A percentile compares a stretch with the other conserved stretches of the same genome.
These are phyloP conservation scores for Myopa tessellatipennis DNA, from an alignment of 2,888 invertebrate genomes.

Conservation along the genomic window DNA sequence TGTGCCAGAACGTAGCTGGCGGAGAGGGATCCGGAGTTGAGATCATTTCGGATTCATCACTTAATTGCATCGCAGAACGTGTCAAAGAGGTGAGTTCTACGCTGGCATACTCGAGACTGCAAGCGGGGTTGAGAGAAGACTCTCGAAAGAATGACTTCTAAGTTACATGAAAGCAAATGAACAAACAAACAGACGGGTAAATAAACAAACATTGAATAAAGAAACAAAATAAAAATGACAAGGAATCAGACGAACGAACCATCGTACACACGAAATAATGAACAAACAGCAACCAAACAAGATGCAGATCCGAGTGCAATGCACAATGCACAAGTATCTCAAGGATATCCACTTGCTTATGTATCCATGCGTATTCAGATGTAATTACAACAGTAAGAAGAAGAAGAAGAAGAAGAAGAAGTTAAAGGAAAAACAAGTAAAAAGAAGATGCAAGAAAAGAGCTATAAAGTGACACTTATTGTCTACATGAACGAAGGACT, in stretches of 20 bases:
- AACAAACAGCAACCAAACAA: neutral
- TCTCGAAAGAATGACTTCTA: neutral
- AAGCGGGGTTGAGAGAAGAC: neutral
- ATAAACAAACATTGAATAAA: conserved; percentile 5
- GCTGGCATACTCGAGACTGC: neutral
- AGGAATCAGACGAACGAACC: neutral
- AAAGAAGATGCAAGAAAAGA: neutral
- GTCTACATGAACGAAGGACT: conserved; percentile 6
- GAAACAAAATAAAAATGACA: neutral
- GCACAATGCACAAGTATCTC: neutral
- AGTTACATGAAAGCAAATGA: neutral
- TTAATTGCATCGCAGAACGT: conserved; percentile 43
- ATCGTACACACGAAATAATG: neutral
- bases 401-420: neutral
- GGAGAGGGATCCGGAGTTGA: neutral
- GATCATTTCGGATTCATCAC: conserved; percentile 20
- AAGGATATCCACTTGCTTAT: conserved; percentile 17
- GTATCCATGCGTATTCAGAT: conserved; percentile 3
- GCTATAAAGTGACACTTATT: neutral
- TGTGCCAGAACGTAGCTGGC: neutral
- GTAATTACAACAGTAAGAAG: neutral
- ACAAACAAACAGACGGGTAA: neutral
- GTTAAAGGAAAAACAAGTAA: neutral
- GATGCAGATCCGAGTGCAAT: neutral
- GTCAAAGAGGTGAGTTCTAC: conserved; percentile 41